These are phyloP conservation scores for Hipposideros armiger DNA, from an alignment of 2,113 vertebrate genomes.

Conservation along the genomic window DNA sequence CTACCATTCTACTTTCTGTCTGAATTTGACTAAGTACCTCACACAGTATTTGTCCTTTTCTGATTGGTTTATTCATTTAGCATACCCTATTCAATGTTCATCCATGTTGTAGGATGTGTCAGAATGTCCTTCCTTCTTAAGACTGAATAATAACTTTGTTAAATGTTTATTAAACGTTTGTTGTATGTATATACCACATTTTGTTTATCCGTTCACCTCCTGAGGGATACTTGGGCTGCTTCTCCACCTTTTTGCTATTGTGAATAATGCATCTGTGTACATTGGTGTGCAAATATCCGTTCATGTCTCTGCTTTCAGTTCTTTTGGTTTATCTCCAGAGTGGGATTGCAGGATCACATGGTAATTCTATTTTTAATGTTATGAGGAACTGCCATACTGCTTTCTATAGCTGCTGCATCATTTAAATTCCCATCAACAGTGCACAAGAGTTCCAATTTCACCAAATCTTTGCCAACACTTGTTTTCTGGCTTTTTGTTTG, in stretches of 20 bases:
- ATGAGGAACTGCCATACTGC: background rate
- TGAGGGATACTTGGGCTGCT: background rate
- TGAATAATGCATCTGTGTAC: background rate
- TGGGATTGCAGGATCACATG: background rate
- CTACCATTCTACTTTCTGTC: background rate
- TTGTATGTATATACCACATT: background rate
- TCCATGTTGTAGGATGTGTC: background rate
- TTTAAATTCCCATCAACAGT: background rate
- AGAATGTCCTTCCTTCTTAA: slow-evolving; percentile 22
- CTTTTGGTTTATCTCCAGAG: background rate
- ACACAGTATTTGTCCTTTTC: background rate
- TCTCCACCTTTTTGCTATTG: background rate
- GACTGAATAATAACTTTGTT: slow-evolving; percentile 1
- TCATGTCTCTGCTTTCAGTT: background rate
- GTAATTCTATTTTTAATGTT: slow-evolving; percentile 1
- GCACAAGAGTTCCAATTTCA: background rate
- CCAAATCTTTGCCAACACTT: background rate
- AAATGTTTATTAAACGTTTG: background rate
- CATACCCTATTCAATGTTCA: background rate
- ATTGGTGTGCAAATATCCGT: background rate
- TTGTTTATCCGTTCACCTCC: background rate
- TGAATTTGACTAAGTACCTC: slow-evolving; percentile 32
- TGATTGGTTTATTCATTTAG: background rate
- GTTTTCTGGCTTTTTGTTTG: background rate
- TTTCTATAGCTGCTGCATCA: background rate